Evolutionary conservation across 2,888 invertebrate species (phyloP), one percentile per base, ranked within the genome.

Genomic region (Gymnoscelis rufifasciata): DNA sequence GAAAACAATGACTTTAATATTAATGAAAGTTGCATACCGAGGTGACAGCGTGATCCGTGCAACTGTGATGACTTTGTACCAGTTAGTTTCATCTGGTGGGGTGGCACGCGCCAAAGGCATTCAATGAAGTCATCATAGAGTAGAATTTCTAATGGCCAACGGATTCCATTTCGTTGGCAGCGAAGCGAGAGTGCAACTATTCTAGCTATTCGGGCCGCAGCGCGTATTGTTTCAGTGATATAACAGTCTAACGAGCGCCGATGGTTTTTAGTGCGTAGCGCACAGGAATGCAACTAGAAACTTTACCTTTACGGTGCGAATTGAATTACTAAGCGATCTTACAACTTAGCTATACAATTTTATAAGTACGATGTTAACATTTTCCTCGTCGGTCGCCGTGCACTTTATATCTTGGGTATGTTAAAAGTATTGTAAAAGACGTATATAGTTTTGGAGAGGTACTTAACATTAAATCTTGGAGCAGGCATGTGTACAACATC

Each of bases 101-200:
- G 64, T 54, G 59, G 66, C 71, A 73, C 69, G 72, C 70, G 64
- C 66, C 60, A 59, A 65, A 74, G 69, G 74, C 77, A 81, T 82
- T 74, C 78, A 78, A 79, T 86, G 78, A 80, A 84, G 83, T 82
- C 83, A 83, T 84, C 79, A 73, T 74, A 65, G 66, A 75, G 74
- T 71, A 77, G 78, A 81, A 86, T 83, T 84, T 86, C 83, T 83
- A 83, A 82, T 82, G 76, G 71, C 52, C 76, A 72, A 69, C 69
- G 78, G 77, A 83, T 83, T 86, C 83, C 78, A 80, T 84, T 86
- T 86, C 83, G 78, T 83, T 83, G 83, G 81, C 80, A 81, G 64
- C 74, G 69, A 75, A 80, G 79, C 79, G 82, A 80, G 80, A 79
- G 80, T 78, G 71, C 71, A 64, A 67, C 68, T 74, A 80, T 81